Evolutionary conservation across 2,797 vertebrate species (phyloP).

Genomic region (Melanotaenia trifasciata): DNA sequence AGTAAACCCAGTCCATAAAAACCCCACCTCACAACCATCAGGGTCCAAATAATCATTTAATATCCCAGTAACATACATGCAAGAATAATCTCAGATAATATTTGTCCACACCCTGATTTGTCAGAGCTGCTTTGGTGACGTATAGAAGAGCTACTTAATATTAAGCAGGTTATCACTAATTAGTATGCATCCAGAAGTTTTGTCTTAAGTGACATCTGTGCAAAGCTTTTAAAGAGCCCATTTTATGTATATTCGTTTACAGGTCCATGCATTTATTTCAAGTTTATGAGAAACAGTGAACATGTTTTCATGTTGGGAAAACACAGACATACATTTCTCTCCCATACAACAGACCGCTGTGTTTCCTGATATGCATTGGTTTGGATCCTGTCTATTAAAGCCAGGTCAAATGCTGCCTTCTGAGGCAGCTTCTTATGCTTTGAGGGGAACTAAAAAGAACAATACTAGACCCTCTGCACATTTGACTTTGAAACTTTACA

Average conservation of each 20-base stretch:
- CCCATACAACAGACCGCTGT: too few relatives aligned
- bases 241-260: background rate
- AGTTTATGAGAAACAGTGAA: background rate
- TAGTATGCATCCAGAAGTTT: background rate
- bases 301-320: background rate
- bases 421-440: background rate
- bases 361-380: background rate
- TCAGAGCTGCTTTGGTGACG: too few relatives aligned
- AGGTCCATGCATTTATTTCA: background rate
- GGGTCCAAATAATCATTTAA: too few relatives aligned
- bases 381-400: too few relatives aligned
- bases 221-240: background rate
- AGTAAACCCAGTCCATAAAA: background rate
- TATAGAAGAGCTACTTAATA: too few relatives aligned
- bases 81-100: too few relatives aligned
- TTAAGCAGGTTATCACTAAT: background rate
- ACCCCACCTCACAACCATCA: background rate
- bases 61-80: too few relatives aligned
- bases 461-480: background rate
- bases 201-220: background rate
- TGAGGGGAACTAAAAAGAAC: background rate
- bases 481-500: conserved; percentile 1
- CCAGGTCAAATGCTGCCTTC: background rate
- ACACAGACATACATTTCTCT: background rate
- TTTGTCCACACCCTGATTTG: too few relatives aligned